Conservation (phyloP, 1,140 invertebrate genomes). For the Zaprionus lachaisei region DNA sequence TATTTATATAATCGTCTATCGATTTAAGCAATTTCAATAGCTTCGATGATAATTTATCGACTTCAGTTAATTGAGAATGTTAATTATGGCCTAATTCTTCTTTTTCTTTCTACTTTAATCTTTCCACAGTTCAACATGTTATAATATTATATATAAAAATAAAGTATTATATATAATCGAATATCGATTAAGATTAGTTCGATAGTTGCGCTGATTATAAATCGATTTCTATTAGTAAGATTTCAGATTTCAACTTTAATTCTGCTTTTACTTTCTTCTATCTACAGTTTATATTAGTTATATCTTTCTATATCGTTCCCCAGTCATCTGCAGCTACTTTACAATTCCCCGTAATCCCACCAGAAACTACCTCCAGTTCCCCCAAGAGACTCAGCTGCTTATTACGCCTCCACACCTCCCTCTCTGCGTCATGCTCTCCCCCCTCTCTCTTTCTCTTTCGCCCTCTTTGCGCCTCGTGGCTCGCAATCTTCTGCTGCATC, state of each 20-base stretch:
- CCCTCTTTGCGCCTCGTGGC: background rate
- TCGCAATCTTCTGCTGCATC: slow-evolving; percentile 55
- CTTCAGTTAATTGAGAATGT: too few species aligned
- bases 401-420: background rate
- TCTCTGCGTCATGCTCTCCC: background rate
- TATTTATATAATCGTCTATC: too few species aligned
- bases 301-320: background rate
- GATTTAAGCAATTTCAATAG: too few species aligned
- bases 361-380: background rate
- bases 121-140: too few species aligned
- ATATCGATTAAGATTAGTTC: too few species aligned
- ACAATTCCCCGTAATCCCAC: background rate
- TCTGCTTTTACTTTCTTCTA: background rate
- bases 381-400: background rate
- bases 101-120: too few species aligned
- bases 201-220: background rate
- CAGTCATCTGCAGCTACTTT: background rate
- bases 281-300: background rate
- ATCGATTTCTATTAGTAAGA: background rate
- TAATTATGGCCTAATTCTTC: too few species aligned
- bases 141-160: too few species aligned
- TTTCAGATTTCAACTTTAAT: background rate
- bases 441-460: background rate
- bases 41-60: too few species aligned
- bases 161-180: too few species aligned